Base-by-base conservation (phyloP, 2,888 invertebrate species). In the Brachycybe producta region DNA sequence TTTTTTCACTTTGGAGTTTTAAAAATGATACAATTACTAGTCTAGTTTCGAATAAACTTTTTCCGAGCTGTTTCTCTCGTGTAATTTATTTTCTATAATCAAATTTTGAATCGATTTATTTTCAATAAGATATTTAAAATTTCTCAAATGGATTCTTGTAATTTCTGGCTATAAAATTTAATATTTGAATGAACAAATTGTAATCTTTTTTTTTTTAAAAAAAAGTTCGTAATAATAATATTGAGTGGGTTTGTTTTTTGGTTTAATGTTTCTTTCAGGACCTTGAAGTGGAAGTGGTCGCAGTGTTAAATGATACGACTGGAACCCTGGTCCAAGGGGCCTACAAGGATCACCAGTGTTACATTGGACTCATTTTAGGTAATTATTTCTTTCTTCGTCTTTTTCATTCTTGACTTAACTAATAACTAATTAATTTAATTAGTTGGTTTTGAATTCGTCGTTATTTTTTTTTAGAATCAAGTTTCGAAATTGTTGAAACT, bases 291-390 rank as follows among this genome's bases (percentile, higher is more conserved):
- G 74, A 78, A 49, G 80, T 85, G 43, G 70, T 80, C 23, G 84
- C 82, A 49, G 73, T 85, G 60, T 70, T 85, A 49, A 84, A 84
- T 64, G 84, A 85, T 63, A 82, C 84, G 15, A 83, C 84, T 0
- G 73, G 72, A 8, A 72, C 72, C 1, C 59, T 73, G 38, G 73
- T 85, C 48, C 78, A 81, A 50, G 83, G 81, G n/a, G 79, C 81
- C 5, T 74, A 76, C 52, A 60, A 73, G 45, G 77, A 82, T 60
- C 71, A 67, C 8, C 67, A 73, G 19, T 78, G 78, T 36, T 75
- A 75, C 61, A 77, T 85, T 56, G 84, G 80, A 8, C 75, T 84
- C 54, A 84, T 86, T 58, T 64, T 84, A 58, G 68, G 68, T 65
- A 57, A 47, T 26, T 30, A 11, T 17, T 45, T 41, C 17, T 15